Evolutionary conservation across 2,797 vertebrate species (phyloP), one percentile per base, ranked within the genome.

Genomic region (Chloroceryle amazona): DNA sequence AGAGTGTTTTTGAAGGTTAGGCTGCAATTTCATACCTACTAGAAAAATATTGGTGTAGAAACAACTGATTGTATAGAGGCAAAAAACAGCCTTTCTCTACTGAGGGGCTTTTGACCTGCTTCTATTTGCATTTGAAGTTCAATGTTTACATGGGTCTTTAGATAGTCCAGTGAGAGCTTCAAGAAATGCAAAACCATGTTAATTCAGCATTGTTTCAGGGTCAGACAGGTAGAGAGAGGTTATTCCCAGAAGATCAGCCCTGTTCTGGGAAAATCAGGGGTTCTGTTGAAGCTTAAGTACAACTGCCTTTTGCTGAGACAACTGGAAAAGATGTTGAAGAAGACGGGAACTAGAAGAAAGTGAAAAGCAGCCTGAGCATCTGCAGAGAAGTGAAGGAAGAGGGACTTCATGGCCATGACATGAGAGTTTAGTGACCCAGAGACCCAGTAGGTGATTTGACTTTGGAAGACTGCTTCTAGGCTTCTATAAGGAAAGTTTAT

Each of bases 21-120:
- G 51, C 33, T 82, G 35, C 35, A 41, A 63, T 67, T 90, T 88
- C 29, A 47, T 22, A 33, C 16, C 37, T 37, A 61, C 8, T 73
- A 9, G 20, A 16, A 10, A 52, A 76, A 66, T 33, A n/a, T 8
- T 3, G 1, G 3, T 33, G 22, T n/a, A 65, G 52, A 91, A 94
- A 67, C 6, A 31, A 67, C 42, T 44, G 35, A 31, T 1, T 21
- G 4, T 6, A 58, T 7, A 3, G 3, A 7, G 9, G 3, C 2
- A 10, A 15, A 37, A 23, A 12, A 12, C 22, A 35, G 1, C 10
- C 44, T 44, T 90, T 76, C 11, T 55, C 22, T 65, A 44, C 9
- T 49, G 52, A 67, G 18, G 7, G 6, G 1, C 18, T 86, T 63
- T 74, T 54, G 17, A 22, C 13, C 3, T 63, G 6, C 49, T 82